Evolutionary conservation across 2,797 vertebrate species (phyloP), one percentile per base, ranked within the genome.

Genomic region (Oreochromis mossambicus): DNA sequence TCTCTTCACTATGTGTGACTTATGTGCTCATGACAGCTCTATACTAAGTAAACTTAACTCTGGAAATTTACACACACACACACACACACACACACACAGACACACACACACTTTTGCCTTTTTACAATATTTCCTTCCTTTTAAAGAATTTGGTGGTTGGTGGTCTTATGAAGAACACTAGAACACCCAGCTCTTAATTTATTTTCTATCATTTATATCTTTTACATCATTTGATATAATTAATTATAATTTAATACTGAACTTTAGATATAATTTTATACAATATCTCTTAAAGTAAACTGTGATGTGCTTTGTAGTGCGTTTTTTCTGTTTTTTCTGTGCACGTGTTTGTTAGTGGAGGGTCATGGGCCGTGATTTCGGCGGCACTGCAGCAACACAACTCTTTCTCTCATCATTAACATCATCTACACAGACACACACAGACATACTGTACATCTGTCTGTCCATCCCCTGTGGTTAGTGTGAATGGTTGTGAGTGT

Each of bases 401-500:
- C 79, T 79, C 83, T 75, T 86, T 94, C 90, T 89, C 83, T 87
- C 77, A 84, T 86, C 83, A 19, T 94, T 93, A 93, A 86, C 88
- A 85, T 92, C 91, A 89, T 81, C 81, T 83, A 46, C 76, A 83
- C 77, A 76, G 82, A 84, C 79, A 82, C 14, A 43, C 14, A 70
- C n/a, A 46, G 13, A 70, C 14, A 29, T 29, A 73, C 70, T 76
- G 43, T 80, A 82, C 86, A 85, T 92, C 79, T 89, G 88, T 91
- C 91, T 87, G 84, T 93, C 86, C 81, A 66, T 92, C 91, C 87
- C 89, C 85, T 87, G 83, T 7, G 82, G 90, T 93, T 87, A 89
- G 88, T 87, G 86, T 92, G 88, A 92, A 83, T 48, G 86, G 79
- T 83, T 87, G 89, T 95, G 92, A 92, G 92, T 76, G 87, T 90